A percentile compares a stretch with the other conserved stretches of the same genome.
Evolutionary conservation across 2,797 vertebrate species (phyloP).

Genomic region (Zenarchopterus dispar): DNA sequence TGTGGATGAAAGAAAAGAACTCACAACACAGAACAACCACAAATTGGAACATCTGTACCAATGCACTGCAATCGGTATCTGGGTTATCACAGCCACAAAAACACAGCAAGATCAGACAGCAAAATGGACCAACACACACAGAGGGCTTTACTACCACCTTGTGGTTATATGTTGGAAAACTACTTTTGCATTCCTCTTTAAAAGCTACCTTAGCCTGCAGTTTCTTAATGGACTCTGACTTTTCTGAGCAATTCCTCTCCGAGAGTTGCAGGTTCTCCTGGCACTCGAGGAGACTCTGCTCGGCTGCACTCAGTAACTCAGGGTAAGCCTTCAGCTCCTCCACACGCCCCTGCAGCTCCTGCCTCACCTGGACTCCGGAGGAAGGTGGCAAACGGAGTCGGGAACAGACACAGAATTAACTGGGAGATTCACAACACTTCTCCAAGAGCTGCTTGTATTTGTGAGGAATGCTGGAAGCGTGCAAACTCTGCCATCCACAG

Average conservation of each 20-base stretch:
- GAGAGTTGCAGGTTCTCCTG: conserved; percentile 77
- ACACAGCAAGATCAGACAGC: conserved; percentile 34
- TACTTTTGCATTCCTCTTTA: conserved; percentile 20
- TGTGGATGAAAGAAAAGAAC: conserved; percentile 7
- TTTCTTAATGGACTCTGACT: conserved; percentile 79
- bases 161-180: conserved; percentile 56
- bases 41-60: background rate
- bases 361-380: conserved; percentile 81
- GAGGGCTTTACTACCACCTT: conserved; percentile 46
- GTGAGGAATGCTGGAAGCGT: background rate
- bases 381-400: conserved; percentile 12
- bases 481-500: background rate
- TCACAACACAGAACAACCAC: conserved; percentile 40
- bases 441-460: conserved; percentile 11
- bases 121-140: conserved; percentile 19
- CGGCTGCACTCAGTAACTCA: conserved; percentile 78
- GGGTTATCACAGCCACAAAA: conserved; percentile 29
- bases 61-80: conserved; percentile 28
- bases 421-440: conserved; percentile 9
- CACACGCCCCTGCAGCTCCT: conserved; percentile 76
- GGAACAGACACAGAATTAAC: conserved; percentile 51
- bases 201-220: conserved; percentile 84
- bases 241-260: conserved; percentile 76
- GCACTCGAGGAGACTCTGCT: conserved; percentile 78
- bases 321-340: conserved; percentile 77